Evolutionary conservation across 2,888 invertebrate genomes (phyloP).

Genomic region (Apodemia hepburni): DNA sequence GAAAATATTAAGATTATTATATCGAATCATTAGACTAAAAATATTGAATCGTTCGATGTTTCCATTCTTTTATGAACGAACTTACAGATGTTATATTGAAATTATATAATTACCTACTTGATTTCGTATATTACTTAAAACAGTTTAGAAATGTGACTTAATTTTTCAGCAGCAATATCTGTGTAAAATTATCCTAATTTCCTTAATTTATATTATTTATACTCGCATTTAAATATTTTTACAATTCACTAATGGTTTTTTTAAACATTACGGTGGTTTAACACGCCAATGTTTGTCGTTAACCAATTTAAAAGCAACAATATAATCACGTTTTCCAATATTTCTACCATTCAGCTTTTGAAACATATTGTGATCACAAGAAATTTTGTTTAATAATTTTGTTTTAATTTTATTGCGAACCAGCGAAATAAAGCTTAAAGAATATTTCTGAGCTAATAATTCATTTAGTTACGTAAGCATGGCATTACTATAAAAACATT

Average conservation of each 20-base stretch:
- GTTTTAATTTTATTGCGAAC: too few relatives aligned
- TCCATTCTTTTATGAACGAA: too few relatives aligned
- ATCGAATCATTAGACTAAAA: too few relatives aligned
- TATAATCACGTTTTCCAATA: not conserved
- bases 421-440: too few relatives aligned
- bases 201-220: not conserved
- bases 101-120: too few relatives aligned
- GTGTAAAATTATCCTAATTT: not conserved
- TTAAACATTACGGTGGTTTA: not conserved
- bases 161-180: not conserved
- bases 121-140: too few relatives aligned
- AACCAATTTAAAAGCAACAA: not conserved
- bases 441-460: too few relatives aligned
- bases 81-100: too few relatives aligned
- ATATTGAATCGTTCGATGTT: too few relatives aligned
- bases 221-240: not conserved
- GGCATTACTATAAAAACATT: not conserved
- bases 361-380: too few relatives aligned
- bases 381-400: too few relatives aligned
- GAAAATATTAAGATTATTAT: too few relatives aligned
- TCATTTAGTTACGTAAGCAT: not conserved
- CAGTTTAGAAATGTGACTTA: not conserved
- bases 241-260: not conserved
- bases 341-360: not conserved
- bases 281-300: not conserved